These are phyloP conservation scores for Tamias sibiricus DNA, from an alignment of 2,113 vertebrate genomes.

Conservation along the genomic window DNA sequence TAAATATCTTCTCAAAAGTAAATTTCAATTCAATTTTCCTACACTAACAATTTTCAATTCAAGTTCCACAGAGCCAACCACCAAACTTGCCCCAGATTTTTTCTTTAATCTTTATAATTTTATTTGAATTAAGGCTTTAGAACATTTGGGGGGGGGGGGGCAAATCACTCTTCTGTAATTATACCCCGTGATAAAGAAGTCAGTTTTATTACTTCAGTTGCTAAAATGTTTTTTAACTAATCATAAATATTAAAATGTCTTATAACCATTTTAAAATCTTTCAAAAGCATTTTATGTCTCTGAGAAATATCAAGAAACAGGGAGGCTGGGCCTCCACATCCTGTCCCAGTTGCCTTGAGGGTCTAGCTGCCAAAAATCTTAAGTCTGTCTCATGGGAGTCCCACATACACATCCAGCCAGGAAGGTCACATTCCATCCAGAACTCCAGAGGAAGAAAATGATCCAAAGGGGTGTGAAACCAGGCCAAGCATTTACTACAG, in stretches of 20 bases:
- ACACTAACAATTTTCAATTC: slow-evolving; percentile 38
- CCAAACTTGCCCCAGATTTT: slow-evolving; percentile 10
- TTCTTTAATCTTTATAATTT: slow-evolving; percentile 47
- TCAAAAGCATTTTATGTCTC: slow-evolving; percentile 35
- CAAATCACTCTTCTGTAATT: background rate
- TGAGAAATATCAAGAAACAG: slow-evolving; percentile 56
- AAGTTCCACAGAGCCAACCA: background rate
- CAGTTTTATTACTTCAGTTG: slow-evolving; percentile 45
- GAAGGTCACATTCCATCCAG: slow-evolving; percentile 68
- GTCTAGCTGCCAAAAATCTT: slow-evolving; percentile 60
- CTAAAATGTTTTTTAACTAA: slow-evolving; percentile 28
- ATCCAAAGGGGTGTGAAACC: slow-evolving; percentile 48
- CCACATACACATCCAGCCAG: slow-evolving; percentile 57
- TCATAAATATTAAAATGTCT: slow-evolving; percentile 45
- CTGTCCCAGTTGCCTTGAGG: slow-evolving; percentile 48
- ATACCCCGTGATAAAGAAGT: background rate
- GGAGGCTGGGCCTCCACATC: slow-evolving; percentile 33
- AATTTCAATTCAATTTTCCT: slow-evolving; percentile 39
- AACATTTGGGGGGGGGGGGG: background rate
- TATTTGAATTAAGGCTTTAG: slow-evolving; percentile 52
- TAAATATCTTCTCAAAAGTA: slow-evolving; percentile 48
- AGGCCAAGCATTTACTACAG: slow-evolving; percentile 70
- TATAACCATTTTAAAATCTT: slow-evolving; percentile 55
- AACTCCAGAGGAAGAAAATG: slow-evolving; percentile 62
- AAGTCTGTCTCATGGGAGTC: slow-evolving; percentile 38